Percentiles rank a stretch among this genome's conserved stretches.
These are phyloP conservation scores for Oostethus manadensis DNA, from an alignment of 2,113 vertebrate genomes.

Conservation along the genomic window DNA sequence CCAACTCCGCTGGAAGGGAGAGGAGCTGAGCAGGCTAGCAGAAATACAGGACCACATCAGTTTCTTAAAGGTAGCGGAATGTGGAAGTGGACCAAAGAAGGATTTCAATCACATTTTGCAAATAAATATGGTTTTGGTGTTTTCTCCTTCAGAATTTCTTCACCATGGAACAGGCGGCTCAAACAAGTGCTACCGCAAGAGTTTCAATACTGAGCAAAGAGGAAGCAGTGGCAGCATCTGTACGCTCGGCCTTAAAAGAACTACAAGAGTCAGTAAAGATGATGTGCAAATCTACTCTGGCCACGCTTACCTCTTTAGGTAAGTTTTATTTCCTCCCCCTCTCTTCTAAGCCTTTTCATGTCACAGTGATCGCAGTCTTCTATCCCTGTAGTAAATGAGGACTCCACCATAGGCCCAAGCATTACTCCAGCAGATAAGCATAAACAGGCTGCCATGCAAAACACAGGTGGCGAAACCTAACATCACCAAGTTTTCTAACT, in stretches of 20 bases:
- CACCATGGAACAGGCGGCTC: conserved; percentile 23
- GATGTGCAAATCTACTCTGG: conserved; percentile 51
- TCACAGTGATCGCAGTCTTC: no score
- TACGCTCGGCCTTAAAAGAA: conserved; percentile 45
- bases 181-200: neutral
- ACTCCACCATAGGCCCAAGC: neutral
- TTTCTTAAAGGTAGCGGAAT: conserved; percentile 62
- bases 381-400: conserved; percentile 52
- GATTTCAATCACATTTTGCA: neutral
- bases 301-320: conserved; percentile 55
- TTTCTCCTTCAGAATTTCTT: conserved; percentile 49
- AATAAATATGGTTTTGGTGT: neutral
- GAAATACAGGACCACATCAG: conserved; percentile 55
- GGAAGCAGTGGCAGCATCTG: conserved; percentile 24
- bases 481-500: neutral
- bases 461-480: conserved; percentile 25
- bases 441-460: conserved; percentile 6
- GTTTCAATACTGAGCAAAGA: conserved; percentile 23
- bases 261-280: conserved; percentile 53
- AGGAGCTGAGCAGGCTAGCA: conserved; percentile 55
- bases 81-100: neutral
- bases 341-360: neutral
- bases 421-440: neutral
- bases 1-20: conserved; percentile 47
- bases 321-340: conserved; percentile 9